Evolutionary conservation across 2,113 vertebrate species (phyloP).

Genomic region (Athene cunicularia): DNA sequence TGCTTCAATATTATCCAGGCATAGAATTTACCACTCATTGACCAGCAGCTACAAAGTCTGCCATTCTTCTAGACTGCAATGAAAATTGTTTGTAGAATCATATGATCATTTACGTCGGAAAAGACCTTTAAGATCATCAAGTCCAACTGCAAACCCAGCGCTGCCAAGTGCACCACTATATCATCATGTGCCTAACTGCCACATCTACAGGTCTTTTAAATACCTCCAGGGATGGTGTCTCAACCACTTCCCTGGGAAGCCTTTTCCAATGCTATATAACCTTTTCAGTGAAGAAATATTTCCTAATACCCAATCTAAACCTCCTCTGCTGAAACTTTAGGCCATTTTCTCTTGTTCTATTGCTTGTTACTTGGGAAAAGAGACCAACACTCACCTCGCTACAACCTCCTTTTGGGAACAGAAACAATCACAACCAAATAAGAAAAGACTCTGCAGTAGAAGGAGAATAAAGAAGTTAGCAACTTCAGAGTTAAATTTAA

Average conservation of each 20-base stretch:
- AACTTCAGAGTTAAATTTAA: slow-evolving; percentile 35
- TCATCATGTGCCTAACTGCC: background rate
- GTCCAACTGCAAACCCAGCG: background rate
- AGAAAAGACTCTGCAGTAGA: background rate
- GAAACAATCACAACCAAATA: background rate
- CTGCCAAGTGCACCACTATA: background rate
- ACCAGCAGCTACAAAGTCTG: background rate
- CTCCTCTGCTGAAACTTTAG: background rate
- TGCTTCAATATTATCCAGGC: background rate
- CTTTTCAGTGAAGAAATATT: background rate
- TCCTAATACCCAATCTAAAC: background rate
- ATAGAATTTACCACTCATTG: background rate
- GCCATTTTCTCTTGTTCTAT: rapidly evolving
- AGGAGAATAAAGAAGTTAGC: background rate
- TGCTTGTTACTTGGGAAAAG: background rate
- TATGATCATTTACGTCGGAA: background rate
- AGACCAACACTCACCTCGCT: rapidly evolving
- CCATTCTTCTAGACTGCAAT: background rate
- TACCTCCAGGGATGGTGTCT: background rate
- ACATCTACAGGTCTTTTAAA: background rate
- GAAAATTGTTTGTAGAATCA: background rate
- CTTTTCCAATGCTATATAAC: background rate
- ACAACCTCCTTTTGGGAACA: background rate
- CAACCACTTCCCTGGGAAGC: background rate
- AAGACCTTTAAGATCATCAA: background rate